Evolutionary conservation across 1,140 invertebrate genomes (phyloP), one percentile per base, ranked within the genome.

Genomic region (Halesus radiatus): DNA sequence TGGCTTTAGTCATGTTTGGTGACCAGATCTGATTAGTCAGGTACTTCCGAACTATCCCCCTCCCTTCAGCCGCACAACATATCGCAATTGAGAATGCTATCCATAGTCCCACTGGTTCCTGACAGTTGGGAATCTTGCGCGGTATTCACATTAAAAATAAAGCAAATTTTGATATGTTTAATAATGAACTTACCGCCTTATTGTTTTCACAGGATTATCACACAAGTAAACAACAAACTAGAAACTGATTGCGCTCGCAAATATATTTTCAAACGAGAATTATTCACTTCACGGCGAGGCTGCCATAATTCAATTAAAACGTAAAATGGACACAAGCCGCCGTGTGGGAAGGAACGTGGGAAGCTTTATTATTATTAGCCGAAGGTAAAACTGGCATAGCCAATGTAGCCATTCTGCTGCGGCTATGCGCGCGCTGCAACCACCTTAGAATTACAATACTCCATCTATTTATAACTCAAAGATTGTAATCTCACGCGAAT

Each of bases 221-320:
- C 76, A 70, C 62, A 70, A 54, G 58, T 78, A 78, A 78, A 78
- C 76, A 78, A 70, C 22, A 18, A 18, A 70, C 18, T 15, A 50
- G 52, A 10, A 23, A 70, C 13, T 18, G 1, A 56, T 29, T 52
- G 22, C 13, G 18, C 20, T 60, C 22, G 50, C 7, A 32, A 16
- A 13, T 10, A 45, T 13, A 13, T 45, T 45, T 45, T 45, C 37
- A 45, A 50, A 64, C 20, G 76, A 45, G 10, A 32, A 78, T 54
- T 58, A 32, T 70, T 18, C 37, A 66, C 29, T 78, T 68, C 56
- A 60, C 52, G n/a, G 64, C 20, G 54, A 78, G 13, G 29, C 76
- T 26, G 29, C 18, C 76, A 78, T 78, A 78, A 78, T 78, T 78
- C 50, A 78, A 78, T 78, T 78, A 78, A 78, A 45, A 45, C 37